Evolutionary conservation across 2,797 vertebrate species (phyloP), one percentile per base, ranked within the genome.

Genomic region (Gastrophryne carolinensis): DNA sequence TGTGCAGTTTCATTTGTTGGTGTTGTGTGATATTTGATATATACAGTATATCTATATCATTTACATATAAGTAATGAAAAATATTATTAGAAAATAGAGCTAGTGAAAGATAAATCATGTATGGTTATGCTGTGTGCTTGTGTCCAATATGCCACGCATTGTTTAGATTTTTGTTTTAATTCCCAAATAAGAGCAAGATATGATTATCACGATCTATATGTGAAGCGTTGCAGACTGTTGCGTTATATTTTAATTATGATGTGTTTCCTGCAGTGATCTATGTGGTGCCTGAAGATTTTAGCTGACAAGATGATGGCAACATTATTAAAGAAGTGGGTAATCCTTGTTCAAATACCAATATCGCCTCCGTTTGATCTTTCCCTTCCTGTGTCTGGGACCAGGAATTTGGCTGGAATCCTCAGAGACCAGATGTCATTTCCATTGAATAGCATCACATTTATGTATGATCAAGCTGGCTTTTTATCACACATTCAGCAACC

Each of bases 371-470:
- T 76, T 69, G 57, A 76, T 76, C 47, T 44, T 21, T 53, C 11
- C 34, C 34, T 70, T 64, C 32, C 54, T 53, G 44, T 67, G 34
- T 63, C 21, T 76, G 56, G 65, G 65, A 76, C 49, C 34, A 50
- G 24, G 62, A 69, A 70, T 70, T 47, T 63, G 57, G 64, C 62
- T 68, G 64, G 24, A 75, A 68, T 41, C 73, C 63, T 63, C 53
- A 27, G 73, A 76, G 73, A 54, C 65, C 65, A 62, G 57, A 76
- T 76, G 73, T 70, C 73, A 70, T 44, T 76, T 76, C 66, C 66
- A 69, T 62, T 76, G 73, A 69, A 76, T 76, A 70, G 30, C 73
- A 75, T 35, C n/a, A 60, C 58, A 62, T 61, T 69, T 49, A 75
- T 68, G 52, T 62, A 52, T 76, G 26, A 69, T 26, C 62, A 49